Base-by-base conservation (phyloP, 1,140 invertebrate species). In the Bilobella aurantiaca region DNA sequence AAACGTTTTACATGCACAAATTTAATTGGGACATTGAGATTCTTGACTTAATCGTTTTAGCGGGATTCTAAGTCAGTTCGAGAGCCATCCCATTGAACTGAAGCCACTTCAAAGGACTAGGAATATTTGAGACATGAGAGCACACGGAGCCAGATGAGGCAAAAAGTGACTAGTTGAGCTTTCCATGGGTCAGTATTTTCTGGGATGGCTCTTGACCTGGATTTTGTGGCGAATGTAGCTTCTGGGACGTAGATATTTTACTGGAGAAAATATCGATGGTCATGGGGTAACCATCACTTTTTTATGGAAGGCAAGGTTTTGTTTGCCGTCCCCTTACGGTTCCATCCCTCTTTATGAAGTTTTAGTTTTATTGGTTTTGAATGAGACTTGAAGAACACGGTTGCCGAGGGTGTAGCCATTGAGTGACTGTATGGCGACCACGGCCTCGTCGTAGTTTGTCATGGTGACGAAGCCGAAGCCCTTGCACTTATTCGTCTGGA, bases 401-500 rank as follows among this genome's bases (percentile, higher is more conserved):
- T 96, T 97, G 74, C 93, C 94, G 71, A 99, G 84, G 69, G 92
- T 94, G 81, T 96, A 98, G 60, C 96, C 96, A 80, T 99, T 98
- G 65, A 99, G 84, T 68, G 91, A 93, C 79, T 96, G 93, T 74
- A 99, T 98, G 62, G 96, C 96, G 67, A 96, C 88, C 28, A 96
- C 86, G 16, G 96, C 94, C 77, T 98, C 96, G 78, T 98, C 95
- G 81, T 98, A 98, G 79, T 98, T 97, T 74, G 93, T 97, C 96
- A 99, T 99, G 62, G 94, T 98, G 65, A 99, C 95, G 79, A 98
- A 98, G n/a, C 94, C 96, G 78, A 97, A 98, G 73, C 96, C 96
- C 81, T 98, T 98, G 85, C 96, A 98, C 81, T 98, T 98, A 81
- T 96, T 95, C 67, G 95, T 96, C 79, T 96, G 91, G 75, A 94